A percentile compares a stretch with the other conserved stretches of the same genome.
These are phyloP conservation scores for Liposcelis brunnea DNA, from an alignment of 2,888 invertebrate genomes.

Conservation along the genomic window DNA sequence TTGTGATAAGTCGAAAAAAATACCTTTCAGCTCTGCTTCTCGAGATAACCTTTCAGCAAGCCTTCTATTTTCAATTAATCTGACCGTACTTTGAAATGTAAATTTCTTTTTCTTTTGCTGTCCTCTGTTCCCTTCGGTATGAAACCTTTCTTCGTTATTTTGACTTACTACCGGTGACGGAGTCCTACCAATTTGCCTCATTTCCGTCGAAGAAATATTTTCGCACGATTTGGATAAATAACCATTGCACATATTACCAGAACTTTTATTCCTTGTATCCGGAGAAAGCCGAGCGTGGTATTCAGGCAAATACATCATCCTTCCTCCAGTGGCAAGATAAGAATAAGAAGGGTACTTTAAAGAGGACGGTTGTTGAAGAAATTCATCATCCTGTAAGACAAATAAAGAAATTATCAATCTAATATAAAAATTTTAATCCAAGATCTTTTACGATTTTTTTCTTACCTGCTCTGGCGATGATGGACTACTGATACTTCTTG, in stretches of 20 bases:
- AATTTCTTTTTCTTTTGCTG: slow-evolving; percentile 41
- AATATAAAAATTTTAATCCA: neutral
- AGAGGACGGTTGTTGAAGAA: slow-evolving; percentile 17
- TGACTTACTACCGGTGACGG: slow-evolving; percentile 13
- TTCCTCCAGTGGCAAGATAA: slow-evolving; percentile 45
- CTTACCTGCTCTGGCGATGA: slow-evolving; percentile 16
- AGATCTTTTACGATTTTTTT: too few relatives aligned
- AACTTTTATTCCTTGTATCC: slow-evolving; percentile 4
- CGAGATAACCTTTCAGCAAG: slow-evolving; percentile 57
- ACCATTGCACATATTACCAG: slow-evolving; percentile 5
- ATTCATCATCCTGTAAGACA: slow-evolving; percentile 23
- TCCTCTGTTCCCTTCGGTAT: slow-evolving; percentile 15
- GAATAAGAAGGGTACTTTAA: slow-evolving; percentile 30
- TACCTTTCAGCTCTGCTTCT: slow-evolving; percentile 50
- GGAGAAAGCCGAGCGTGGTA: slow-evolving; percentile 22
- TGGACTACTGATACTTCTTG: slow-evolving; percentile 12
- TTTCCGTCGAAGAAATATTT: slow-evolving; percentile 24
- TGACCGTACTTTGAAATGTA: slow-evolving; percentile 67
- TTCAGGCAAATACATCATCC: slow-evolving; percentile 64
- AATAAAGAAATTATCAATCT: slow-evolving; percentile 6
- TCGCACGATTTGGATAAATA: slow-evolving; percentile 31
- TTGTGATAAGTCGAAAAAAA: too few relatives aligned
- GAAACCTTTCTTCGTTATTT: slow-evolving; percentile 15
- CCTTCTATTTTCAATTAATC: slow-evolving; percentile 58
- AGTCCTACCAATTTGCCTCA: slow-evolving; percentile 12